Evolutionary conservation across 2,888 invertebrate species (phyloP).

Genomic region (Hydrotaea diabolus): DNA sequence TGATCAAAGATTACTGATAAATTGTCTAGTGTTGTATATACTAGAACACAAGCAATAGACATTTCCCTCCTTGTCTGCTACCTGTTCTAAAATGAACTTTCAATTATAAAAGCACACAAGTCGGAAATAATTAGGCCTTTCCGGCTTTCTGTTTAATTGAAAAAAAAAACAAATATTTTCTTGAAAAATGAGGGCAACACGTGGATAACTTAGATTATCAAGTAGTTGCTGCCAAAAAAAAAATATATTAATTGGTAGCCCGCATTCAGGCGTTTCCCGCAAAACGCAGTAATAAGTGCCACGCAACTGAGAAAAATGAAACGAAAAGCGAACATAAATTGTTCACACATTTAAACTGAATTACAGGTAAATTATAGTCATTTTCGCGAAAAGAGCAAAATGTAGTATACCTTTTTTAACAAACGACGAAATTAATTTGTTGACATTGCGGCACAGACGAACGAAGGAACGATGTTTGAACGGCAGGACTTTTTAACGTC

Average conservation of each 20-base stretch:
- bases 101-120: not conserved
- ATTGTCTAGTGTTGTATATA: too few relatives aligned
- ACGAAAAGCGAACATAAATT: not conserved
- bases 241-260: not conserved
- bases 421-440: not conserved
- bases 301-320: not conserved
- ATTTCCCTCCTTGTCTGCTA: too few relatives aligned
- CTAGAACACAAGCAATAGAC: too few relatives aligned
- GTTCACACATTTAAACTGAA: not conserved
- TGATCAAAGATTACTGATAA: too few relatives aligned
- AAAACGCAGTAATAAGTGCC: not conserved
- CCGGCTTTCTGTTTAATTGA: not conserved
- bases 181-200: not conserved
- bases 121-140: not conserved
- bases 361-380: not conserved
- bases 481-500: not conserved
- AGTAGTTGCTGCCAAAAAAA: not conserved
- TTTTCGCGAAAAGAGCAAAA: not conserved
- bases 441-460: not conserved
- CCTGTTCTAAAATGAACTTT: too few relatives aligned
- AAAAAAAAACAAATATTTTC: not conserved
- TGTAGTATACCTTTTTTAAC: not conserved
- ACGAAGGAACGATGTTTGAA: too few relatives aligned
- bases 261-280: not conserved
- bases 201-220: not conserved